Base-by-base conservation (phyloP, 2,888 invertebrate genomes). In the Formica aserva region DNA sequence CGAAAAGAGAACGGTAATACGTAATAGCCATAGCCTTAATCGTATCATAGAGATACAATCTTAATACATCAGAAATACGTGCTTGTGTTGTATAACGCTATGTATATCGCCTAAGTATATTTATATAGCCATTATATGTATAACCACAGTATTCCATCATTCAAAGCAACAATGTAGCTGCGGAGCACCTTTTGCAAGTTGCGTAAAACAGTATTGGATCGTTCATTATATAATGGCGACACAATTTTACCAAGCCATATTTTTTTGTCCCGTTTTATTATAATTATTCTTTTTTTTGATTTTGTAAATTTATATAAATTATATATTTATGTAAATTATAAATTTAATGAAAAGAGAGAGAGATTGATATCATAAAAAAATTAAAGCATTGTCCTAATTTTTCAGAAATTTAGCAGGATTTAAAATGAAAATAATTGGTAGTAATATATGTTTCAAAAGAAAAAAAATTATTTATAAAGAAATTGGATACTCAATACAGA, bases 131-230 rank as follows among this genome's bases (percentile, higher is more conserved):
- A 52, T 52, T 52, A 52, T 52, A 6, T n/a, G n/a, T 52, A 52
- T 52, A n/a, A n/a, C 52, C 2, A 52, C 52, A 55, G 38, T 71
- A 82, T 71, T 82, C 83, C 62, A 66, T 84, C 77, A 65, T 52
- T 72, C 60, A 22, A 71, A 72, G 83, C 62, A 89, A 89, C 89
- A 88, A 89, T 89, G 55, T 86, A 74, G 76, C 72, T 52, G 85
- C 69, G 48, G 82, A 74, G 41, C 65, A 69, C 41, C 67, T 72
- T 62, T 80, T 82, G 38, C 52, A 57, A 38, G 63, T 88, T 88
- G 85, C 90, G 83, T 75, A 88, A 89, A 85, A 72, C 29, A 57
- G 26, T 66, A 66, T 48, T 77, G 32, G 60, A 74, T 69, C 72
- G 22, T 85, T 32, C 82, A 72, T 90, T 88, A 85, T 85, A 72